A percentile compares a stretch with the other conserved stretches of the same genome.
Conservation (phyloP, 2,113 vertebrate genomes). For the Crotalus helleri region DNA sequence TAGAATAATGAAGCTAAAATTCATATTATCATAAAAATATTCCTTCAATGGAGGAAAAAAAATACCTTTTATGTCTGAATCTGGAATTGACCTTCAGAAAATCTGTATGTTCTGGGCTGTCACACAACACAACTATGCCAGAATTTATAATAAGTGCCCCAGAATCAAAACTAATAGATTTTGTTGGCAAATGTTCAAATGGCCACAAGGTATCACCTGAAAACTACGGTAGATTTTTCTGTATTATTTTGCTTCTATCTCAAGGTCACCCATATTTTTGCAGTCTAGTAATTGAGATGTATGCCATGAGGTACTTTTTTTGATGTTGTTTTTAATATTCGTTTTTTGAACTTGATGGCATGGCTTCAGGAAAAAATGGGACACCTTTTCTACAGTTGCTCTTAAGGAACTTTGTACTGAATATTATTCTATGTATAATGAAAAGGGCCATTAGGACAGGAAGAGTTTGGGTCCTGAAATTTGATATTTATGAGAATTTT, state of each 20-base stretch:
- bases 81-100: background rate
- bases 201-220: background rate
- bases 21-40: background rate
- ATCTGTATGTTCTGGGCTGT: background rate
- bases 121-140: background rate
- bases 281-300: background rate
- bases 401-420: background rate
- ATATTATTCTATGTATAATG: background rate
- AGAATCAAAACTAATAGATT: background rate
- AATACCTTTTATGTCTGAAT: background rate
- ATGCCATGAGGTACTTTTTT: background rate
- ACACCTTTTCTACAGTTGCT: background rate
- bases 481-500: background rate
- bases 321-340: background rate
- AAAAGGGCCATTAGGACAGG: background rate
- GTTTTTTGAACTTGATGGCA: background rate
- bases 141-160: background rate
- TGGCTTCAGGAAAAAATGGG: background rate
- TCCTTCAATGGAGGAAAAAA: background rate
- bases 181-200: background rate
- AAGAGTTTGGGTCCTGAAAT: background rate
- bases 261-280: background rate
- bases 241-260: background rate
- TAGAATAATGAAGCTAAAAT: background rate
- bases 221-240: background rate